phyloP scores from a whole-genome alignment of 2,797 vertebrate species.

The Catamblyrhynchus diadema region DNA sequence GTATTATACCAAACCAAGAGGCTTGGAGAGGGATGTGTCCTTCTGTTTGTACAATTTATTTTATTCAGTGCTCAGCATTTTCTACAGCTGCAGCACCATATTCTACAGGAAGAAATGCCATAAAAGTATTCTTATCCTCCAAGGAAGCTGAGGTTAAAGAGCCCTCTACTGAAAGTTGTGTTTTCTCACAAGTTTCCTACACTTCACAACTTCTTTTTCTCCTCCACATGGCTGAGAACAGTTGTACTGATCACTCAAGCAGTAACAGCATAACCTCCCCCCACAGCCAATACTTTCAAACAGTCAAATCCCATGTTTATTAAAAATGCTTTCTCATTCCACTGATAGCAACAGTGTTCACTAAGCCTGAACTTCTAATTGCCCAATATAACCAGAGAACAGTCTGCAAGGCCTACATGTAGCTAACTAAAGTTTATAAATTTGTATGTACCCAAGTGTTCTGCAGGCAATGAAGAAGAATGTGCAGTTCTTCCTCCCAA shows the following conservation, averaged over 20 bases:
- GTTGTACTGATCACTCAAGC: not conserved
- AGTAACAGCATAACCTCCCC: not conserved
- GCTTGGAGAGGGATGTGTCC: fast-evolving
- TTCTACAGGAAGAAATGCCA: not conserved
- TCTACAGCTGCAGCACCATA: not conserved
- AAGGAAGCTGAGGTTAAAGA: not conserved
- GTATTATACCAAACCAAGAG: not conserved
- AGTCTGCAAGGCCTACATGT: not conserved
- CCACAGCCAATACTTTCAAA: not conserved
- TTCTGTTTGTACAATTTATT: not conserved
- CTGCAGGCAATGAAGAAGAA: not conserved
- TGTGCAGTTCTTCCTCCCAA: not conserved
- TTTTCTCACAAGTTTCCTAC: not conserved
- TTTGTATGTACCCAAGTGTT: not conserved
- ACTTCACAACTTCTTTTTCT: not conserved
- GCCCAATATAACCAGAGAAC: not conserved
- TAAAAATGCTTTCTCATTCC: not conserved
- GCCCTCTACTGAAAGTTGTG: not conserved
- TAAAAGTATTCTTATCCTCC: not conserved
- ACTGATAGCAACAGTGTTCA: not conserved
- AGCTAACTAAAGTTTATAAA: not conserved
- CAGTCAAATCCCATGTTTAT: not conserved
- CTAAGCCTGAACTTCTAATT: not conserved
- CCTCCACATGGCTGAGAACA: not conserved
- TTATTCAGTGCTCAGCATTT: not conserved